Conservation (phyloP, 2,888 invertebrate genomes). For the Clunio marinus region DNA sequence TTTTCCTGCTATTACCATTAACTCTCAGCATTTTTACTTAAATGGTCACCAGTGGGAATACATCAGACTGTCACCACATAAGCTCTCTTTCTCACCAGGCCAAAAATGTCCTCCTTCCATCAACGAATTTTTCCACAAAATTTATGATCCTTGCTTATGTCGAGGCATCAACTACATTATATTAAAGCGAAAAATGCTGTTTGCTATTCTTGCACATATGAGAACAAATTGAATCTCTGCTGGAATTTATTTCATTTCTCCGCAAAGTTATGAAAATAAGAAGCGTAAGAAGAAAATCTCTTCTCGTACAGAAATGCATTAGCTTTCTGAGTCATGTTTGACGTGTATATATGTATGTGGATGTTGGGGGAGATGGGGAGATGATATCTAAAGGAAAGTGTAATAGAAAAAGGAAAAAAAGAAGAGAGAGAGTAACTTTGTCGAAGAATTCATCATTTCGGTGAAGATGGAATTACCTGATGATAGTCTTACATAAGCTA, state of each 20-base stretch:
- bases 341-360: no score
- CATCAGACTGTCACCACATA: slow-evolving; percentile 21
- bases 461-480: slow-evolving; percentile 26
- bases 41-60: slow-evolving; percentile 27
- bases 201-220: not conserved
- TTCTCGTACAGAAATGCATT: slow-evolving; percentile 27
- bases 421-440: no score
- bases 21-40: slow-evolving; percentile 15
- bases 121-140: slow-evolving; percentile 13
- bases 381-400: not conserved
- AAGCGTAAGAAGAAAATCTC: not conserved
- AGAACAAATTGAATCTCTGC: slow-evolving; percentile 39
- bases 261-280: slow-evolving; percentile 13
- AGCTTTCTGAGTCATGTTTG: slow-evolving; percentile 25
- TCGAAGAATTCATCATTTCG: not conserved
- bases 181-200: slow-evolving; percentile 13
- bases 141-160: slow-evolving; percentile 32
- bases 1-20: slow-evolving; percentile 17
- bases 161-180: slow-evolving; percentile 18
- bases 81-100: slow-evolving; percentile 1
- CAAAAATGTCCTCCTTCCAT: slow-evolving; percentile 9
- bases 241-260: slow-evolving; percentile 19
- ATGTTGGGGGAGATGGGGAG: not conserved
- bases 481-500: not conserved
- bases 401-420: slow-evolving; percentile 15